A percentile compares a stretch with the other conserved stretches of the same genome.
phyloP scores from a whole-genome alignment of 2,113 vertebrate species.

The Diphyllodes magnificus region DNA sequence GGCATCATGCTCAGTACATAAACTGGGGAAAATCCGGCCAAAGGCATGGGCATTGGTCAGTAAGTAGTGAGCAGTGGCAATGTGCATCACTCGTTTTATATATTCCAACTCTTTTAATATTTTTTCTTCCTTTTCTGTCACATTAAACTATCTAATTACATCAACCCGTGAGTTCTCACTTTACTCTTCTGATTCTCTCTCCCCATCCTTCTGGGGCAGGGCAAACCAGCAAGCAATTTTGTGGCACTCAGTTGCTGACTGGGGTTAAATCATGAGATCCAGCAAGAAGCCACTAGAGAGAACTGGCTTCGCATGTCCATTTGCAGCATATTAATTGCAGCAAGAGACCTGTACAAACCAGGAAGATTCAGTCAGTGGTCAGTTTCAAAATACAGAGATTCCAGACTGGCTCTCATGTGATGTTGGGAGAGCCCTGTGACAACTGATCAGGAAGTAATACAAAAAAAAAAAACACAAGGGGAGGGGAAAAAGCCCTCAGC shows the following conservation, averaged over 20 bases:
- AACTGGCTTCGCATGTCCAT: background rate
- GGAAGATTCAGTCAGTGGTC: background rate
- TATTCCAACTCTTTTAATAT: background rate
- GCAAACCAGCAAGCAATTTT: background rate
- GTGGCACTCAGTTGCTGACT: accelerated
- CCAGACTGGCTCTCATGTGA: slow-evolving; percentile 7
- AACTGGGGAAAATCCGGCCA: background rate
- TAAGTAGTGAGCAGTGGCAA: background rate
- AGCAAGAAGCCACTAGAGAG: background rate
- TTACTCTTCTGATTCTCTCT: background rate
- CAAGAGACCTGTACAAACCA: background rate
- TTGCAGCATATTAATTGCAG: background rate
- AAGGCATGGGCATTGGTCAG: background rate
- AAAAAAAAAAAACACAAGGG: too few relatives aligned
- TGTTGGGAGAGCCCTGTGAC: background rate
- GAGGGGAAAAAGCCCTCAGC: accelerated
- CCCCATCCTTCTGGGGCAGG: background rate
- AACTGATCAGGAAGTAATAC: background rate
- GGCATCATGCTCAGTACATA: background rate
- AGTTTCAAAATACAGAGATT: background rate
- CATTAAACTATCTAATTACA: background rate
- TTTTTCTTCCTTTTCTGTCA: background rate
- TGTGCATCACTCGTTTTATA: background rate
- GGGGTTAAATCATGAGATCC: background rate
- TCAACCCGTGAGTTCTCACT: background rate